A percentile compares a stretch with the other conserved stretches of the same genome.
Evolutionary conservation across 2,113 vertebrate species (phyloP).

Genomic region (Nymphicus hollandicus): DNA sequence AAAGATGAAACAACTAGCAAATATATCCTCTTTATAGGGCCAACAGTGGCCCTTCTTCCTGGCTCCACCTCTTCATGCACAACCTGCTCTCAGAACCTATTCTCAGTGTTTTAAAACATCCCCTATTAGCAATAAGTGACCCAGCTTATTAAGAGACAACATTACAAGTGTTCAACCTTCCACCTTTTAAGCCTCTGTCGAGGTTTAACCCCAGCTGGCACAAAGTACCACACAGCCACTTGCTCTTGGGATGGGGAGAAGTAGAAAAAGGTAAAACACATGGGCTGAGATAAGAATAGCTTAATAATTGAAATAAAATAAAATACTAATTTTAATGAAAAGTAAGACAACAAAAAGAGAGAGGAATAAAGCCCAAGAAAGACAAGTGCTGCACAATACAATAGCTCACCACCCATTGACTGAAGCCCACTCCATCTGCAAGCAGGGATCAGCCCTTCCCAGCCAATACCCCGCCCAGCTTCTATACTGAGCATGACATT

Average conservation of each 20-base stretch:
- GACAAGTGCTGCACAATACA: not conserved
- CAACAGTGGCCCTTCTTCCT: not conserved
- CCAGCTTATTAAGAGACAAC: not conserved
- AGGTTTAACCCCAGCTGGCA: not conserved
- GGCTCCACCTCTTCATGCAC: not conserved
- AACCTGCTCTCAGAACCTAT: not conserved
- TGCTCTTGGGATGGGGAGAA: not conserved
- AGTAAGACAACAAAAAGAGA: not conserved
- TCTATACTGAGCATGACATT: not conserved
- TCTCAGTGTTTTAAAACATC: not conserved
- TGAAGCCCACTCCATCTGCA: not conserved
- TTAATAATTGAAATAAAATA: not conserved
- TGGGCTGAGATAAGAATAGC: not conserved
- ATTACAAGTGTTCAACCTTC: not conserved
- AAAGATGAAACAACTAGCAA: not conserved
- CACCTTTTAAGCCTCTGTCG: not conserved
- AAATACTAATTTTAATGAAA: not conserved
- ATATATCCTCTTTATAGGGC: not conserved
- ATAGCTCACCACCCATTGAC: not conserved
- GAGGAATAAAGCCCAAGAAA: not conserved
- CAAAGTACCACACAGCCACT: not conserved
- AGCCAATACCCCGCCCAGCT: not conserved
- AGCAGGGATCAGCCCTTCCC: not conserved
- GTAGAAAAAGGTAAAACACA: not conserved
- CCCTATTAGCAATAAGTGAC: not conserved